Evolutionary conservation across 2,797 vertebrate genomes (phyloP), one percentile per base, ranked within the genome.

Genomic region (Chelon auratus): DNA sequence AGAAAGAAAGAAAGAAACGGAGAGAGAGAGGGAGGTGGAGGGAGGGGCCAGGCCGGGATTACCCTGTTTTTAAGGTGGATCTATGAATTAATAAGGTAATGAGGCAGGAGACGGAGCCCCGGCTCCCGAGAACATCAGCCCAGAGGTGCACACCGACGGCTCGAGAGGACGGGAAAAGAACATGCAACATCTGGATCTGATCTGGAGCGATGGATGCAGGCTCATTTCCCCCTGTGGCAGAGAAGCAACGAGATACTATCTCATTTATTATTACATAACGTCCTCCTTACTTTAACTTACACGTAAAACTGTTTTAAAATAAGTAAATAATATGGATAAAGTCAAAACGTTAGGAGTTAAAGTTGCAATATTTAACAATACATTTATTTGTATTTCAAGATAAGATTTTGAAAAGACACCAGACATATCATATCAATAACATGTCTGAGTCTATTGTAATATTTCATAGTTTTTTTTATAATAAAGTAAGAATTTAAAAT

Each of bases 61-160:
- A 55, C 80, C 84, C 80, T 40, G 45, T 42, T 85, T 87, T 89
- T 89, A 89, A 91, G 85, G 87, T 89, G 87, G 91, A 81, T 82
- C 87, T 70, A 15, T 71, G 75, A 77, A 58, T 78, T 84, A 75
- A 88, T 83, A 30, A 76, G 68, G 45, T 57, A n/a, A 65, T 62
- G 58, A 26, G 33, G 58, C 48, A 62, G 55, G 72, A 77, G 73
- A 33, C 5, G 5, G 30, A 33, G 30, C 30, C 30, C 30, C 30
- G 6, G 30, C 30, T 33, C 30, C 64, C 13, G 30, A 58, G 42
- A 68, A 51, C 77, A 73, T 45, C 57, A 55, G 56, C 48, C 43
- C 57, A 24, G 2, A 48, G 58, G 10, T 26, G 17, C 53, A 30
- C 17, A 18, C 42, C 43, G 33, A 62, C 52, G 62, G 72, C 30